Evolutionary conservation across 1,140 invertebrate genomes (phyloP).

Genomic region (Aphaenogaster ashmeadi): DNA sequence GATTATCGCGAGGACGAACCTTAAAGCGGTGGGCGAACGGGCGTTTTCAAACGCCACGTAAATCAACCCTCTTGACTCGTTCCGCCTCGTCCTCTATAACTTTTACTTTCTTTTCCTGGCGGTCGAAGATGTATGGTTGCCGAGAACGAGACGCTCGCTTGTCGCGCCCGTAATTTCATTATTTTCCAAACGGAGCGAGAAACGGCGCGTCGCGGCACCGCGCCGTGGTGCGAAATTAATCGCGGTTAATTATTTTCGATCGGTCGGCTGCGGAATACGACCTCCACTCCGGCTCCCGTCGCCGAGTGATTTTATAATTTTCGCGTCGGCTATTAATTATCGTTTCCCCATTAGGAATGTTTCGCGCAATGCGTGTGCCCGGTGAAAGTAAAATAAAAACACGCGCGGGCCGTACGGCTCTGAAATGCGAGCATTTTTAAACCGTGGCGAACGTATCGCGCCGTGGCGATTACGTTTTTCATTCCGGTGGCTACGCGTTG

Average conservation of each 20-base stretch:
- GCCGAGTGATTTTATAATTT: conserved; percentile 54
- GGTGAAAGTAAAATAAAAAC: conserved; percentile 49
- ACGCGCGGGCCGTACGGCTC: not conserved
- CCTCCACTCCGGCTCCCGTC: not conserved
- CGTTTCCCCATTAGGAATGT: conserved; percentile 31
- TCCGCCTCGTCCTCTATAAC: conserved; percentile 18
- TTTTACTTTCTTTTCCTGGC: conserved; percentile 51
- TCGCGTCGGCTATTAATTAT: conserved; percentile 54
- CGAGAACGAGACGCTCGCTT: conserved; percentile 57
- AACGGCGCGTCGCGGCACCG: conserved; percentile 12
- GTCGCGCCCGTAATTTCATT: conserved; percentile 52
- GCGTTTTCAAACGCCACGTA: conserved; percentile 41
- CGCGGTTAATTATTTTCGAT: conserved; percentile 63
- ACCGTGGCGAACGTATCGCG: not conserved
- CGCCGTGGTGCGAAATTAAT: conserved; percentile 47
- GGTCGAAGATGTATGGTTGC: conserved; percentile 32
- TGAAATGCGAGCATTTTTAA: conserved; percentile 35
- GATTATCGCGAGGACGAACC: conserved; percentile 23
- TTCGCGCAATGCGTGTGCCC: not conserved
- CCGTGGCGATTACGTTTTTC: conserved; percentile 35
- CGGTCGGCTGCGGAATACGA: conserved; percentile 8
- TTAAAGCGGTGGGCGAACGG: conserved; percentile 21
- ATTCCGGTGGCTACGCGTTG: conserved; percentile 28
- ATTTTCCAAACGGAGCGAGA: conserved; percentile 49
- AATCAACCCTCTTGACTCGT: conserved; percentile 34